A percentile compares a stretch with the other conserved stretches of the same genome.
Evolutionary conservation across 2,113 vertebrate genomes (phyloP).

Genomic region (Cichladusa arquata): DNA sequence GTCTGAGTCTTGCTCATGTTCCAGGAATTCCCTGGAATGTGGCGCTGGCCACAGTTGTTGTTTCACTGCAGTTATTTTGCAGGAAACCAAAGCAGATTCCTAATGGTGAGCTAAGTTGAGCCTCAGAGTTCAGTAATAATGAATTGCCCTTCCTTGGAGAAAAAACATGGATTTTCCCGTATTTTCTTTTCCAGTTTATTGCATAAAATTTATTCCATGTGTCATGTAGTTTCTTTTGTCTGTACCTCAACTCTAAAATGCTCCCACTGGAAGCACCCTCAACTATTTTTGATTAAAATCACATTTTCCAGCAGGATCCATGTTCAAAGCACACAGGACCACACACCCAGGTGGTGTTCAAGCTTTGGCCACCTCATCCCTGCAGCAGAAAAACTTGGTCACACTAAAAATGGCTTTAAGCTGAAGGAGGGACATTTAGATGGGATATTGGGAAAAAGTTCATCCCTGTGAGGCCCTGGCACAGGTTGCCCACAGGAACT

Average conservation of each 20-base stretch:
- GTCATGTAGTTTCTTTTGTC: rapidly evolving
- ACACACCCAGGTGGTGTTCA: neutral
- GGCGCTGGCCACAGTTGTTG: neutral
- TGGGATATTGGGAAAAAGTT: neutral
- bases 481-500: neutral
- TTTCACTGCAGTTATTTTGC: neutral
- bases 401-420: neutral
- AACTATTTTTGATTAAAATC: neutral
- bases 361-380: neutral
- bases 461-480: neutral
- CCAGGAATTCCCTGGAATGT: neutral
- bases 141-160: neutral
- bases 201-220: neutral
- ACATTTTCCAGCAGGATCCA: neutral
- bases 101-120: neutral
- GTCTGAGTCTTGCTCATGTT: neutral
- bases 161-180: neutral
- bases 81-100: neutral
- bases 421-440: neutral
- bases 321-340: neutral
- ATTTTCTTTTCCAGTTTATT: neutral
- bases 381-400: neutral
- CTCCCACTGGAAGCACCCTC: neutral
- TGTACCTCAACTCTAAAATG: neutral
- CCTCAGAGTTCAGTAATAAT: neutral